Conservation (phyloP, 2,888 invertebrate species). For the Lithosia quadra region DNA sequence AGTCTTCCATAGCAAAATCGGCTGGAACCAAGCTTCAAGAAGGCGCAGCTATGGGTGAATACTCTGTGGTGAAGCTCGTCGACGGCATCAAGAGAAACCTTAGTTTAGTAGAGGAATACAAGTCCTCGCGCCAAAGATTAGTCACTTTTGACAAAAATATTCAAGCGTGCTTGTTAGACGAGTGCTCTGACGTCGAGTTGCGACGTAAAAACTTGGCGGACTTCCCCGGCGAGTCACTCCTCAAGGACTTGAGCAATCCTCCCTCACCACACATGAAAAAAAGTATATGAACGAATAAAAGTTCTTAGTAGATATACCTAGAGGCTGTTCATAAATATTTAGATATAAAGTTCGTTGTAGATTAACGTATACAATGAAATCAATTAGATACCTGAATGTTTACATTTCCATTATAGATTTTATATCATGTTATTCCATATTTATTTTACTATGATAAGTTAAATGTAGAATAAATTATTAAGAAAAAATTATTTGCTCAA, state of each 20-base stretch:
- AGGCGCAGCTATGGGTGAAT: conserved; percentile 83
- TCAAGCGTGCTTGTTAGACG: conserved; percentile 77
- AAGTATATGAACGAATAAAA: conserved; percentile 65
- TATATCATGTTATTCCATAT: conserved; percentile 85
- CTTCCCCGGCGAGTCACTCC: conserved; percentile 48
- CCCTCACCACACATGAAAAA: conserved; percentile 76
- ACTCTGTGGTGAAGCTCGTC: conserved; percentile 80
- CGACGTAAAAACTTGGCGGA: conserved; percentile 66
- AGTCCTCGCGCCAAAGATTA: conserved; percentile 70
- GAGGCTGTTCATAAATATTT: conserved; percentile 68
- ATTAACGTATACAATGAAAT: conserved; percentile 66
- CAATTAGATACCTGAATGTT: conserved; percentile 81
- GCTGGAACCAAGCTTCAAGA: conserved; percentile 81
- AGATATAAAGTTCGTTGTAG: conserved; percentile 60
- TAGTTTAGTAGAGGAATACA: conserved; percentile 80
- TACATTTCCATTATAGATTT: conserved; percentile 85
- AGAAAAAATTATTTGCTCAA: conserved; percentile 83
- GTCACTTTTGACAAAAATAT: conserved; percentile 79
- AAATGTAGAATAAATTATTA: conserved; percentile 77
- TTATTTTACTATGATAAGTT: conserved; percentile 79
- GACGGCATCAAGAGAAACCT: conserved; percentile 82
- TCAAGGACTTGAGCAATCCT: conserved; percentile 68
- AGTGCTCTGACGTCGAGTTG: conserved; percentile 68
- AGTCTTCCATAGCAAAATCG: conserved; percentile 76
- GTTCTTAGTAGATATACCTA: conserved; percentile 42